Evolutionary conservation across 2,113 vertebrate species (phyloP), one percentile per base, ranked within the genome.

Genomic region (Tachysurus vachellii): DNA sequence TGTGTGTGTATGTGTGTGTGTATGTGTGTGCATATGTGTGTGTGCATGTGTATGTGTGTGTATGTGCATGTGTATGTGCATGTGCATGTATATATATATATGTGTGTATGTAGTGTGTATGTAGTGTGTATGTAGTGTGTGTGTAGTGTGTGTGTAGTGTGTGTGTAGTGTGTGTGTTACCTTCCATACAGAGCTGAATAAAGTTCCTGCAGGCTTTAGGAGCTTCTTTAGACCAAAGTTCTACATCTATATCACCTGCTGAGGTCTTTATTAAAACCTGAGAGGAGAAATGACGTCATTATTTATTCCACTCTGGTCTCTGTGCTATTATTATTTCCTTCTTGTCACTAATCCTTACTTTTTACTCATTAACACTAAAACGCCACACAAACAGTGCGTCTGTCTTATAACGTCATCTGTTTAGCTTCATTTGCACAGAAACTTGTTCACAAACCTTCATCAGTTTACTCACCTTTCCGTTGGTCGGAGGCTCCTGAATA

Each of bases 131-230:
- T n/a, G n/a, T n/a, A n/a, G n/a, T n/a, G n/a, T n/a, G n/a, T n/a
- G n/a, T n/a, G n/a, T n/a, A n/a, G n/a, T n/a, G n/a, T n/a, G n/a
- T n/a, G n/a, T n/a, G n/a, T n/a, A n/a, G n/a, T n/a, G n/a, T n/a
- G n/a, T n/a, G n/a, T n/a, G n/a, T n/a, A n/a, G n/a, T n/a, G n/a
- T n/a, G n/a, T 57, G 50, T 31, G 50, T 54, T 96, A 99, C 98
- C 98, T 97, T 99, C 98, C 96, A 99, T 95, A 91, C 97, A 99
- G 77, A 99, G 96, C 80, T 99, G 98, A 76, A 98, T 92, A 91
- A 99, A 99, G 93, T 99, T 99, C 90, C 98, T 94, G 92, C 97
- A 98, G 79, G 98, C 98, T 95, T 97, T 99, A 23, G 98, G 98
- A 61, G 98, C 95, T 93, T 99, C 98, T 92, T 99, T 99, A 82